Conservation (phyloP, 2,113 vertebrate species). For the Trichechus manatus region DNA sequence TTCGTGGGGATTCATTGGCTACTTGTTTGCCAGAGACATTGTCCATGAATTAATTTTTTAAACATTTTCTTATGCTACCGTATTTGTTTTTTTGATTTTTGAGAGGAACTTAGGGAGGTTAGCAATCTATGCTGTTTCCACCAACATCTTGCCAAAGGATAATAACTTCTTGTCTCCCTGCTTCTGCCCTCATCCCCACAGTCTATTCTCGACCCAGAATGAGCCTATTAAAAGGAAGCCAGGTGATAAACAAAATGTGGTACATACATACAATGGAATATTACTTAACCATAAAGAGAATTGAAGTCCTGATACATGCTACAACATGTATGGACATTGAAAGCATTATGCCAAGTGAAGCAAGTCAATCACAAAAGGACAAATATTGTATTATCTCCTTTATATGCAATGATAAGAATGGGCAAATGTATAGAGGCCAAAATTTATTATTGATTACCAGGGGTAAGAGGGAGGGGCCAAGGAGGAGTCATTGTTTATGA, state of each 20-base stretch:
- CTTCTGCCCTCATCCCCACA: background rate
- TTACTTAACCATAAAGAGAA: background rate
- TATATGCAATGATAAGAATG: background rate
- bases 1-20: background rate
- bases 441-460: background rate
- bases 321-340: background rate
- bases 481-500: background rate
- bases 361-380: background rate
- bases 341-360: background rate
- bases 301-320: background rate
- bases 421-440: background rate
- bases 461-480: background rate
- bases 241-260: background rate
- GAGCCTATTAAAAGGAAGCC: background rate
- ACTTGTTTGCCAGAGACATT: background rate
- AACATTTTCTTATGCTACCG: background rate
- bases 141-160: background rate
- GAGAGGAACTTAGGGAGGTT: background rate
- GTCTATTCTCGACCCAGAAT: background rate
- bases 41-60: background rate
- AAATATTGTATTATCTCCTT: background rate
- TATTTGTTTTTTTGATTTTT: constrained; percentile 38
- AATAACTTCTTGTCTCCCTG: background rate
- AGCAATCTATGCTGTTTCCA: background rate
- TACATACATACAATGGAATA: background rate